Percentiles rank a stretch among this genome's conserved stretches.
phyloP scores from a whole-genome alignment of 2,113 vertebrate species.

The Dromas ardeola region DNA sequence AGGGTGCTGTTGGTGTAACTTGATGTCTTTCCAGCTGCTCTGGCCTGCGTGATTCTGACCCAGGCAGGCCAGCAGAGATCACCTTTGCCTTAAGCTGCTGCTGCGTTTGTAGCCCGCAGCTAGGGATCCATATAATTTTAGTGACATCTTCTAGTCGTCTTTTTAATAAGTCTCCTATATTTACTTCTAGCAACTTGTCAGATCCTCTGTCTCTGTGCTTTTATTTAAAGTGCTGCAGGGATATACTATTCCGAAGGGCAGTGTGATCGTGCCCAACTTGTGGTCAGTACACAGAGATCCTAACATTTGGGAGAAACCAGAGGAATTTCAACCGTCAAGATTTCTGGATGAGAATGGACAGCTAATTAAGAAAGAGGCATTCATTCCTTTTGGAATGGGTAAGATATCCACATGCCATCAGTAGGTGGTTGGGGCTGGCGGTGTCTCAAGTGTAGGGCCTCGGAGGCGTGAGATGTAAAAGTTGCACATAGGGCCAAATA shows the following conservation, averaged over 20 bases:
- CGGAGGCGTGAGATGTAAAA: neutral
- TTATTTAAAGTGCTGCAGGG: slow-evolving; percentile 84
- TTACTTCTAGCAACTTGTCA: neutral
- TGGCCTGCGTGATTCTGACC: neutral
- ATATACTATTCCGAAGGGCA: slow-evolving; percentile 91
- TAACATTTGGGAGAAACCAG: slow-evolving; percentile 87
- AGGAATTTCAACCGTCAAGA: slow-evolving; percentile 84
- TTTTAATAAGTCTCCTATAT: neutral
- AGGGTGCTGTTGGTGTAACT: neutral
- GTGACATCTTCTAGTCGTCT: neutral
- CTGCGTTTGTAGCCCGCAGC: neutral
- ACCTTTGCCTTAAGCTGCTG: neutral
- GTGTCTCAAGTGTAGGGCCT: neutral
- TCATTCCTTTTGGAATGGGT: slow-evolving; percentile 97
- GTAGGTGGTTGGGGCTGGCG: neutral
- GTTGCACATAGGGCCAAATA: neutral
- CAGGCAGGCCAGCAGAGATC: neutral
- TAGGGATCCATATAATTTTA: rapidly evolving
- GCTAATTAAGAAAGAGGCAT: slow-evolving; percentile 85
- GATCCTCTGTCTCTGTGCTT: neutral
- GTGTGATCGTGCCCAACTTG: slow-evolving; percentile 87
- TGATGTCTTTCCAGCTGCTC: neutral
- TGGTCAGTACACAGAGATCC: slow-evolving; percentile 94
- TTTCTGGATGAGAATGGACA: slow-evolving; percentile 90
- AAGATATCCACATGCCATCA: neutral